Percentiles rank a stretch among this genome's conserved stretches.
Conservation (phyloP, 2,888 invertebrate genomes). For the Dinocampus coccinellae region DNA sequence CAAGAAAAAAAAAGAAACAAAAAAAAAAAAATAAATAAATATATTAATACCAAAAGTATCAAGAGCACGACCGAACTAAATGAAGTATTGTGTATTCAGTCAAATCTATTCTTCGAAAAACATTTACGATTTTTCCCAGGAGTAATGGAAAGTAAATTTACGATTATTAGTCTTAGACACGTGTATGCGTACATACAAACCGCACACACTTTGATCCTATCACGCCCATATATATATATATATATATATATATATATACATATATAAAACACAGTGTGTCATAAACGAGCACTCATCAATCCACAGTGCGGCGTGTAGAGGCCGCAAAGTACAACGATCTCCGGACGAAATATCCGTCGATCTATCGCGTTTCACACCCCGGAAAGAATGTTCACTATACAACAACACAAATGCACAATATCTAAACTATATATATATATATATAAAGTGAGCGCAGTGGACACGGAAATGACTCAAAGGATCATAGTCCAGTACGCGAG, state of each 20-base stretch:
- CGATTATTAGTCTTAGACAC: slow-evolving; percentile 33
- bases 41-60: neutral
- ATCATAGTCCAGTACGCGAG: neutral
- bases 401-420: neutral
- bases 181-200: slow-evolving; percentile 14
- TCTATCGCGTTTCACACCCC: slow-evolving; percentile 34
- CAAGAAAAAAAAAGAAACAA: too few species aligned
- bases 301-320: neutral
- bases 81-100: neutral
- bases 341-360: slow-evolving; percentile 38
- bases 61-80: neutral
- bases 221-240: slow-evolving; percentile 10
- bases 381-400: slow-evolving; percentile 9
- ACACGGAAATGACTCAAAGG: slow-evolving; percentile 25
- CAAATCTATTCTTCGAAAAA: slow-evolving; percentile 1
- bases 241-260: slow-evolving; percentile 15
- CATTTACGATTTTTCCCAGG: slow-evolving; percentile 28
- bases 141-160: slow-evolving; percentile 36
- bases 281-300: slow-evolving; percentile 15
- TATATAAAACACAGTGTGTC: slow-evolving; percentile 12
- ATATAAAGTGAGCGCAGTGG: neutral
- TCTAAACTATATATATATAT: neutral
- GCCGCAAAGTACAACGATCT: slow-evolving; percentile 34
- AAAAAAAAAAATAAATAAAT: too few species aligned
- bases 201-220: slow-evolving; percentile 15